Evolutionary conservation across 2,888 invertebrate genomes (phyloP), one percentile per base, ranked within the genome.

Genomic region (Venustoraphidia nigricollis): DNA sequence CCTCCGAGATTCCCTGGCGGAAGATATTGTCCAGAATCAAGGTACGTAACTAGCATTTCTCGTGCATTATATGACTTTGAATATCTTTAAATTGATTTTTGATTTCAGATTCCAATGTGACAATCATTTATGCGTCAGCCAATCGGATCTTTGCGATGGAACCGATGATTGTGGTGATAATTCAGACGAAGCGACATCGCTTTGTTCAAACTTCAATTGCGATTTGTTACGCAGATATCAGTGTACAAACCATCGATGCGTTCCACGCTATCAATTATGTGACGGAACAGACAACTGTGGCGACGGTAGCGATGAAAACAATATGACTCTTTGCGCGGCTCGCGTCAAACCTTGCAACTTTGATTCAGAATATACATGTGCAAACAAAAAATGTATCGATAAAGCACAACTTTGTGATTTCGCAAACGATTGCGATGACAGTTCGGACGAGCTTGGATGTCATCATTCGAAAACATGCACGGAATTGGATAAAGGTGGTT

Each of bases 271-370:
- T 60, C 88, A 89, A 60, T 75, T 90, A 9, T 96, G 96, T 65
- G 94, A 96, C 66, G 86, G 88, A 35, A 75, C 85, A 13, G 89
- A 93, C 65, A 91, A 95, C 66, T 96, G 95, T 66, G 89, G 90
- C 37, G 94, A 95, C 65, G 92, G 91, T 9, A 88, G 88, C 0
- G 96, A 96, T 66, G 95, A 96, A 67, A 93, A 93, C 66, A 92
- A 93, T 66, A 86, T 92, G 78, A 91, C 91, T 0, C 68, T 91
- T 48, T 93, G 92, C 62, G 79, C 83, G 2, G 72, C 76, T n/a
- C 78, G 81, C 52, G 75, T 78, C 45, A 78, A 81, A 55, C 80
- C 86, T 0, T 89, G 89, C 64, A 85, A 88, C 59, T 73, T 80
- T 1, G 75, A 77, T 55, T 72, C 78, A 8, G 90, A 94, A 67